A percentile compares a stretch with the other conserved stretches of the same genome.
Evolutionary conservation across 1,140 invertebrate genomes (phyloP).

Genomic region (Physella acuta): DNA sequence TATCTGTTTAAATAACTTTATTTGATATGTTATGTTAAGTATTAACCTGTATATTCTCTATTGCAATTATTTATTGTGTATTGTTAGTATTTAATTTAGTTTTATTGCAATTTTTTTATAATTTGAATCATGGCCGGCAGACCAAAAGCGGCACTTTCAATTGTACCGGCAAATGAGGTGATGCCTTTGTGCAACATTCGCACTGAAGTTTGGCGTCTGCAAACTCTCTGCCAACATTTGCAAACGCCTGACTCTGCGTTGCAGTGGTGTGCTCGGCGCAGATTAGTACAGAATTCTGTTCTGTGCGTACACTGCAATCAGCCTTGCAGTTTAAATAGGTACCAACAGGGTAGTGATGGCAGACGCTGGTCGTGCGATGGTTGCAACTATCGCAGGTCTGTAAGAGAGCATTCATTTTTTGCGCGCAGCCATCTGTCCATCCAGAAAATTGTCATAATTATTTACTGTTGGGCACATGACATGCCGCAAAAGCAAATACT

Average conservation of each 20-base stretch:
- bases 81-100: too few relatives aligned
- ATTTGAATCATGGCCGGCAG: background rate
- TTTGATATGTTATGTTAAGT: too few relatives aligned
- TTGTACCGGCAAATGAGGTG: background rate
- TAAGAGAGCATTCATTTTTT: conserved; percentile 5
- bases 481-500: conserved; percentile 15
- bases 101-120: too few relatives aligned
- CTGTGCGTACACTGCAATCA: background rate
- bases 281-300: background rate
- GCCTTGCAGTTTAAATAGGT: background rate
- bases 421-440: background rate
- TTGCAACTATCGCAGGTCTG: background rate
- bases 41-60: too few relatives aligned
- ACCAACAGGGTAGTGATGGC: background rate
- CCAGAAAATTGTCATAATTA: background rate
- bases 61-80: too few relatives aligned
- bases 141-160: background rate
- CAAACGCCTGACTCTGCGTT: background rate
- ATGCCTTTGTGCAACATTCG: background rate
- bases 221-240: background rate
- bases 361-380: background rate
- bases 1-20: too few relatives aligned
- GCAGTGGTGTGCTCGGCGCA: background rate
- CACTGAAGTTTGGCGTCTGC: background rate
- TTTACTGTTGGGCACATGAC: conserved; percentile 10